Evolutionary conservation across 2,888 invertebrate species (phyloP), one percentile per base, ranked within the genome.

Genomic region (Melieria crassipennis): DNA sequence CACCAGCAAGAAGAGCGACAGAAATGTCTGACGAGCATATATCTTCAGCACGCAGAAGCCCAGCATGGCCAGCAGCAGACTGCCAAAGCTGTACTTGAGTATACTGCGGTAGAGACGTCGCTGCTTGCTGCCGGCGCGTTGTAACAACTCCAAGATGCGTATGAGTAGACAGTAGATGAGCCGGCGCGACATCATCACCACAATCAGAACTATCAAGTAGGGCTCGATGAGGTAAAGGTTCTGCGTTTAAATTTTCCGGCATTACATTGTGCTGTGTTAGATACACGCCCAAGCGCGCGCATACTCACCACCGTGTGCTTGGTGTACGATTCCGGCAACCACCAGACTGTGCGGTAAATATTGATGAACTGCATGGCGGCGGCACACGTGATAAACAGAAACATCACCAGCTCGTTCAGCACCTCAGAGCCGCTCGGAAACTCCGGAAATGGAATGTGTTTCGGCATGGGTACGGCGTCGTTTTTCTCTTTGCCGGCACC

Each of bases 311-410:
- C 91, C 73, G 95, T 93, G 83, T 95, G 94, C 81, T 91, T 92
- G 73, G 93, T 94, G 83, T 95, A 93, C 0, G 97, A 96, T 83
- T 98, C 93, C 1, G 97, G 96, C 67, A 98, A 87, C 99, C 99
- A 99, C 97, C 98, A 99, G 11, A 96, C 94, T 3, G 97, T 97
- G 78, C 96, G 91, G 84, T 99, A 99, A 52, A 99, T 89, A 88
- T 99, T 97, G 57, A 99, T 89, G 84, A 97, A 96, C 87, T 99
- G 99, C 70, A 98, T 89, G 69, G 92, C 92, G 42, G 95, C 92
- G 0, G 94, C 92, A 58, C 94, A 89, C 45, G 93, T 86, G 0
- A 93, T 93, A 83, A 95, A 95, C 10, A 93, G 87, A 84, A 97
- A 93, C 84, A 96, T 92, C 81, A 97, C 90, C 3, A 91, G 88